These are phyloP conservation scores for Scopus umbretta DNA, from an alignment of 2,113 vertebrate genomes.

Conservation along the genomic window DNA sequence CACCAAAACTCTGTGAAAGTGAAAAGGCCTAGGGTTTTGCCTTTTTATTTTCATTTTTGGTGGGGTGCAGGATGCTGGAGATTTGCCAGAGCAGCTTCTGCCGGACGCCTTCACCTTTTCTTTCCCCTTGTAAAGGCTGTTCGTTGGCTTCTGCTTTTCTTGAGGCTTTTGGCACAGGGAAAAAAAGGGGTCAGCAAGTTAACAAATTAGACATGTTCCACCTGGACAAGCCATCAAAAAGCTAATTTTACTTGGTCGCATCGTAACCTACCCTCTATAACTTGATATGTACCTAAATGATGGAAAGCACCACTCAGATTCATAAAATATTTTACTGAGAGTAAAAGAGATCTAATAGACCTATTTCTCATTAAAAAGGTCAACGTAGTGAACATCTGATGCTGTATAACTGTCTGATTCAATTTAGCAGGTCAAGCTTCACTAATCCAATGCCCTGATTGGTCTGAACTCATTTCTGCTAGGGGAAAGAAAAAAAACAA, in stretches of 20 bases:
- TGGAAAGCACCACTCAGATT: constrained; percentile 30
- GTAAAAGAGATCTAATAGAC: constrained; percentile 59
- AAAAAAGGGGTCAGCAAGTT: constrained; percentile 42
- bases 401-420: constrained; percentile 56
- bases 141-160: neutral
- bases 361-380: constrained; percentile 73
- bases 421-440: constrained; percentile 69
- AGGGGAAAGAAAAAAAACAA: fast-evolving
- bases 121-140: neutral
- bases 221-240: constrained; percentile 38
- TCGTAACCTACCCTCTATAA: neutral
- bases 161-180: neutral
- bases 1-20: neutral
- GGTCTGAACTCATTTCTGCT: constrained; percentile 35
- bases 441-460: constrained; percentile 49
- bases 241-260: constrained; percentile 29
- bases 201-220: constrained; percentile 57
- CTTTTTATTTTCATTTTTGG: neutral
- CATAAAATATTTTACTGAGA: constrained; percentile 50
- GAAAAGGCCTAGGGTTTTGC: neutral
- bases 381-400: constrained; percentile 49
- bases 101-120: neutral
- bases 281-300: constrained; percentile 28
- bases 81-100: constrained; percentile 17
- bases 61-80: neutral